A percentile compares a stretch with the other conserved stretches of the same genome.
Conservation (phyloP, 1,140 invertebrate species). For the Thrips palmi region DNA sequence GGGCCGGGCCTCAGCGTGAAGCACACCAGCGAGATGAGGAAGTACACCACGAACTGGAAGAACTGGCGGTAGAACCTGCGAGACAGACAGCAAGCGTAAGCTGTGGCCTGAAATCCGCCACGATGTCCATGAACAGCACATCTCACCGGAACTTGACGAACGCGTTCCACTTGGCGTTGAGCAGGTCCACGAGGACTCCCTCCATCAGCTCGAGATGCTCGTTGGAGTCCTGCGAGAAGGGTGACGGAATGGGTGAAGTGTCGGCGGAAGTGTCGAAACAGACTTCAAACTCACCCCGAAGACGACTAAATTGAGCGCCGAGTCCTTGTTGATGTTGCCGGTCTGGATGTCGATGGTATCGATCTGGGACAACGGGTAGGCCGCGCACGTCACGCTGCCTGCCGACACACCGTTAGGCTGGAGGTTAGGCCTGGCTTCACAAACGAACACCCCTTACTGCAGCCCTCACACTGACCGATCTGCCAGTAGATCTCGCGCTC, state of each 20-base stretch:
- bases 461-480: conserved; percentile 37
- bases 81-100: no score
- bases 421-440: no score
- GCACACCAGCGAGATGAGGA: conserved; percentile 66
- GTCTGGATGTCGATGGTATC: conserved; percentile 88
- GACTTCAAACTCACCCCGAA: conserved; percentile 59
- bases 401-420: no score
- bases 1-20: conserved; percentile 74
- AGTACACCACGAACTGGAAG: conserved; percentile 76
- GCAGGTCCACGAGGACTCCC: conserved; percentile 79
- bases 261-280: conserved; percentile 2
- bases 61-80: conserved; percentile 81
- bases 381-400: conserved; percentile 87
- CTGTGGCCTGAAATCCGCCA: conserved; percentile 7
- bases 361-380: conserved; percentile 87
- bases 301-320: conserved; percentile 91
- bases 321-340: conserved; percentile 83
- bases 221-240: conserved; percentile 59
- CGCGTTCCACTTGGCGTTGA: conserved; percentile 96
- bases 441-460: neutral
- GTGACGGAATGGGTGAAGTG: neutral
- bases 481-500: conserved; percentile 94
- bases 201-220: conserved; percentile 93
- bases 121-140: neutral
- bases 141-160: conserved; percentile 72